Conservation (phyloP, 2,797 vertebrate species). For the Mionectes olivaceus region DNA sequence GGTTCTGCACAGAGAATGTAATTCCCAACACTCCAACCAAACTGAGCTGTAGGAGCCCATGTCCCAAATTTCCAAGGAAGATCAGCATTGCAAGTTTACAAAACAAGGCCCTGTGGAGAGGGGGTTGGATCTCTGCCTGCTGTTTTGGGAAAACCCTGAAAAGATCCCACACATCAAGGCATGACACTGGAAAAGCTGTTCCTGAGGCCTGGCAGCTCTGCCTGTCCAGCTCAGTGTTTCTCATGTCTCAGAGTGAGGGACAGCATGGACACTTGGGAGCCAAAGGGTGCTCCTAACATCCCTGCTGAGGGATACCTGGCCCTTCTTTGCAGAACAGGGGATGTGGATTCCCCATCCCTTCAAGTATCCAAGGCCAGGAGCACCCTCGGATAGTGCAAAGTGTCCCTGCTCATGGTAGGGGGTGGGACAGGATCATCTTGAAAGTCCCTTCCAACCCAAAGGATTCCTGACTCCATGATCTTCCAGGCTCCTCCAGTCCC, state of each 20-base stretch:
- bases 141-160: slow-evolving; percentile 47
- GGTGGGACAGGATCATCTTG: not conserved
- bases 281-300: not conserved
- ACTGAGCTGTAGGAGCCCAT: not conserved
- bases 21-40: not conserved
- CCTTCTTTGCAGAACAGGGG: not conserved
- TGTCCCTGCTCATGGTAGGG: not conserved
- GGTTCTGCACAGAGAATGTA: not conserved
- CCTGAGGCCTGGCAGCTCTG: not conserved
- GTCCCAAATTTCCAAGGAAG: not conserved
- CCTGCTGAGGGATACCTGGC: not conserved
- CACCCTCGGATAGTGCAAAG: rapidly evolving
- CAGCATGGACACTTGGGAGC: not conserved
- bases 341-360: not conserved
- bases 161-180: not conserved
- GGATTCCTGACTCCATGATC: not conserved
- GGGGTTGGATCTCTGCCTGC: not conserved
- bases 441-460: not conserved
- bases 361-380: rapidly evolving
- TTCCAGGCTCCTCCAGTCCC: not conserved
- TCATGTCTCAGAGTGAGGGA: not conserved
- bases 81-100: not conserved
- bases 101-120: not conserved
- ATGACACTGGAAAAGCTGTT: not conserved
- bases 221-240: not conserved